Percentiles rank a stretch among this genome's conserved stretches.
phyloP scores from a whole-genome alignment of 2,888 invertebrate genomes.

The Megastigmus dorsalis region DNA sequence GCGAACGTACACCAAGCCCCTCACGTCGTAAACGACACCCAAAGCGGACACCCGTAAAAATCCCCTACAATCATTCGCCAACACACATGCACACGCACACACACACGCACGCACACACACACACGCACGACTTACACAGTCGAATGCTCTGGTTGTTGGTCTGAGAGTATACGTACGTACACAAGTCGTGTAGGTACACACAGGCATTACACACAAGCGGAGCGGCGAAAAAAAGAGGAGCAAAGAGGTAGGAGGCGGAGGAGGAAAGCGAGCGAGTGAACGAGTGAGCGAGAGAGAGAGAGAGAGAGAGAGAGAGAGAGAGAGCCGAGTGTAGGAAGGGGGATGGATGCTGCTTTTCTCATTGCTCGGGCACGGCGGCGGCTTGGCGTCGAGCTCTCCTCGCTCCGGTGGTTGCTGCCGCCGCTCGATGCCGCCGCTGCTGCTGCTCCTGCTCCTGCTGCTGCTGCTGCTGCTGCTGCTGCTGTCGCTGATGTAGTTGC shows the following conservation, averaged over 20 bases:
- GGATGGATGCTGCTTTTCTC: slow-evolving; percentile 50
- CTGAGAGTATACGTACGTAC: background rate
- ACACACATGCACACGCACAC: background rate
- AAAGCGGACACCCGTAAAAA: slow-evolving; percentile 21
- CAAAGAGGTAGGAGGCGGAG: slow-evolving; percentile 32
- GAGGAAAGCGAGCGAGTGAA: slow-evolving; percentile 40
- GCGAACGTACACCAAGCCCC: slow-evolving; percentile 7
- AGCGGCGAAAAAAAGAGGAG: too few relatives aligned
- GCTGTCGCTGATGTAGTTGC: too few relatives aligned
- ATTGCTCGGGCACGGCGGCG: too few relatives aligned
- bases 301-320: slow-evolving; percentile 37
- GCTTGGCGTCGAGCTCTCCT: slow-evolving; percentile 64
- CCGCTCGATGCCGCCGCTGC: too few relatives aligned
- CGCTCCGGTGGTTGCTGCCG: slow-evolving; percentile 66
- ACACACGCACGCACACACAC: background rate
- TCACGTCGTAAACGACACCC: slow-evolving; percentile 35
- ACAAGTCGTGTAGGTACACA: background rate
- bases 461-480: too few relatives aligned
- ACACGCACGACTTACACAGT: background rate
- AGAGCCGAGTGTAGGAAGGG: slow-evolving; percentile 21
- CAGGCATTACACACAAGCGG: too few relatives aligned
- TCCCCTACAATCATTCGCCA: background rate
- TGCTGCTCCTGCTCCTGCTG: too few relatives aligned
- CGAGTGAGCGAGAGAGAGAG: too few relatives aligned
- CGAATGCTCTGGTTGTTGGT: background rate